Conservation (phyloP, 2,113 vertebrate species). For the Rhinolophus ferrumequinum region DNA sequence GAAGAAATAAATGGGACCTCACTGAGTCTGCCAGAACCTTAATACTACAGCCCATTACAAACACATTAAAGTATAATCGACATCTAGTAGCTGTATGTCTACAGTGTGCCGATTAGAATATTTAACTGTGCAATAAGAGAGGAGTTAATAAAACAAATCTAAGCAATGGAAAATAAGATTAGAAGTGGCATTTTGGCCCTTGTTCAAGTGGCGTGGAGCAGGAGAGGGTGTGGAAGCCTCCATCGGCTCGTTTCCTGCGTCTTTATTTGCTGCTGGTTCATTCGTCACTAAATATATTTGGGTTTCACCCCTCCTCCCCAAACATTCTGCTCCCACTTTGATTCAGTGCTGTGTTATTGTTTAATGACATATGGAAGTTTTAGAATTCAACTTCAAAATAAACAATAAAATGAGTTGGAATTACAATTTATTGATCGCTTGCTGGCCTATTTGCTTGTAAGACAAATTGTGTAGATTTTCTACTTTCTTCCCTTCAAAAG, state of each 20-base stretch:
- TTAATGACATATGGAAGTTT: not conserved
- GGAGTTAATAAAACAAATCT: slow-evolving; percentile 79
- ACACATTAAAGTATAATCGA: slow-evolving; percentile 70
- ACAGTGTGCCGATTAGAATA: slow-evolving; percentile 72
- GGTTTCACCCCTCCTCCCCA: not conserved
- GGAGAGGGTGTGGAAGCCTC: not conserved
- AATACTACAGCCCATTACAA: slow-evolving; percentile 50
- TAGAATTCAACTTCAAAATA: slow-evolving; percentile 43
- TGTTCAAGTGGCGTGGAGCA: slow-evolving; percentile 47
- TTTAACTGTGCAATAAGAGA: slow-evolving; percentile 77
- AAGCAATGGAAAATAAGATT: slow-evolving; percentile 74
- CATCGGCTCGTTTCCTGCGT: not conserved
- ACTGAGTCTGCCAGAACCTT: slow-evolving; percentile 68
- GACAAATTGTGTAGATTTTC: not conserved
- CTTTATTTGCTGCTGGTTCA: not conserved
- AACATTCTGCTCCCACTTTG: not conserved
- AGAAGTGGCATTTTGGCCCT: slow-evolving; percentile 56
- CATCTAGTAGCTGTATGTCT: slow-evolving; percentile 68
- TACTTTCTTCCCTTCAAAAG: not conserved
- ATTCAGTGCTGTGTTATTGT: not conserved
- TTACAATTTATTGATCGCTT: not conserved
- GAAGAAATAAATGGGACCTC: slow-evolving; percentile 39
- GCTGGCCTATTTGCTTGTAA: not conserved
- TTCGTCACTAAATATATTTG: not conserved
- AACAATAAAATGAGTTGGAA: not conserved